phyloP scores from a whole-genome alignment of 2,797 vertebrate genomes.

The Taenioides sp. region DNA sequence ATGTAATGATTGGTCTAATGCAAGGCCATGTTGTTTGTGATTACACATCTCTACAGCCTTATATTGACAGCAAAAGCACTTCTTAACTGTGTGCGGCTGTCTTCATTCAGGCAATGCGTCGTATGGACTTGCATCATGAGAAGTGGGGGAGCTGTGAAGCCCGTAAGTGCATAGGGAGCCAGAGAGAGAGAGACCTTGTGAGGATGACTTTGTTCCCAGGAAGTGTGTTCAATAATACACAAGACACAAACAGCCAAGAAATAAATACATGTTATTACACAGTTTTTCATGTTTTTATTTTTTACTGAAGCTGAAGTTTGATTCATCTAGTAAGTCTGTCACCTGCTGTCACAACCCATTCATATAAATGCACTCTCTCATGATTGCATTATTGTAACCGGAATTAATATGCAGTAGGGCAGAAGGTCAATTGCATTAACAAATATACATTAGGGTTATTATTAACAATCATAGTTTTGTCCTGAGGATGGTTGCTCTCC shows the following conservation, averaged over 20 bases:
- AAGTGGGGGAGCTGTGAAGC: slow-evolving; percentile 11
- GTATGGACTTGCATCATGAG: slow-evolving; percentile 6
- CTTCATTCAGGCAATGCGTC: not conserved
- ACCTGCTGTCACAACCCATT: too few relatives aligned
- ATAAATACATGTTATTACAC: too few relatives aligned
- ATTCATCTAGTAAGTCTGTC: too few relatives aligned
- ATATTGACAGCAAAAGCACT: not conserved
- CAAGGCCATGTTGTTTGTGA: slow-evolving; percentile 5
- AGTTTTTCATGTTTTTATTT: too few relatives aligned
- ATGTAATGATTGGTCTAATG: not conserved
- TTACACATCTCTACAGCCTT: not conserved
- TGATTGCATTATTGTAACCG: too few relatives aligned
- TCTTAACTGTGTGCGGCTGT: not conserved
- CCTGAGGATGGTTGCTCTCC: too few relatives aligned
- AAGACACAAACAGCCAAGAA: not conserved
- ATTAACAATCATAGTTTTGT: too few relatives aligned
- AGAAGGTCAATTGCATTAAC: too few relatives aligned
- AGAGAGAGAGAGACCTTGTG: not conserved
- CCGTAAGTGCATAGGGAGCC: not conserved
- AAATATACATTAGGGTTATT: too few relatives aligned
- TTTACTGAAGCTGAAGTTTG: too few relatives aligned
- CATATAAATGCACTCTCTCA: too few relatives aligned
- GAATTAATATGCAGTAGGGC: too few relatives aligned
- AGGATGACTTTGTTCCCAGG: not conserved
- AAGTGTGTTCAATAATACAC: slow-evolving; percentile 3